These are phyloP conservation scores for Brenthis ino DNA, from an alignment of 2,888 invertebrate species.

Conservation along the genomic window DNA sequence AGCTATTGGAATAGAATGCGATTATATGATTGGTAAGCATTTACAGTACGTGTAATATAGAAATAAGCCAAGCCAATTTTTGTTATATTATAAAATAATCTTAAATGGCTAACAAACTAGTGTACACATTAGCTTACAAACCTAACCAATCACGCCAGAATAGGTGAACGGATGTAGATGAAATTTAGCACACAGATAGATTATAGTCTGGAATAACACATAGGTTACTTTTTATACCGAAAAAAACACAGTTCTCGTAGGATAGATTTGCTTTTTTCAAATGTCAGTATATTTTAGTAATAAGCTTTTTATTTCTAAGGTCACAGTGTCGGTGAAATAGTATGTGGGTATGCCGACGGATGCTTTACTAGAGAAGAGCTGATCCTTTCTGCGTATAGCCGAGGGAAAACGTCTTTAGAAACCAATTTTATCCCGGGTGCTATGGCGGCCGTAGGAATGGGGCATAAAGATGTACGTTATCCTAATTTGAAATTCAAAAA, in stretches of 20 bases:
- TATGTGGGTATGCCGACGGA: constrained; percentile 74
- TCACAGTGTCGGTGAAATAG: constrained; percentile 90
- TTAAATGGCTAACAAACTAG: too few relatives aligned
- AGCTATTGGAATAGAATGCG: constrained; percentile 3
- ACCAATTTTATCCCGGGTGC: constrained; percentile 85
- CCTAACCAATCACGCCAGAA: too few relatives aligned
- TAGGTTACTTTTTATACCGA: too few relatives aligned
- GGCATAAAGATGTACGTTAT: constrained; percentile 68
- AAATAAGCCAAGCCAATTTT: too few relatives aligned
- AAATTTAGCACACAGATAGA: too few relatives aligned
- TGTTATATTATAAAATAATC: too few relatives aligned
- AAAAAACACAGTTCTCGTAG: too few relatives aligned
- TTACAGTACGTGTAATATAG: neutral
- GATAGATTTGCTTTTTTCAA: neutral
- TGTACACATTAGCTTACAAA: too few relatives aligned
- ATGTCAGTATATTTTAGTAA: neutral
- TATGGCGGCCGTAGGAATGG: constrained; percentile 92
- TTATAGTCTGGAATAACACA: too few relatives aligned
- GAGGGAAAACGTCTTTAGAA: constrained; percentile 86
- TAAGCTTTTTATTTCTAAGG: constrained; percentile 42
- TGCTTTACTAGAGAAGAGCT: constrained; percentile 91
- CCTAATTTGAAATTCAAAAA: too few relatives aligned
- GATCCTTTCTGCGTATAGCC: constrained; percentile 89
- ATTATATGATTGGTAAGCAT: constrained; percentile 12
- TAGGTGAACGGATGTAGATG: too few relatives aligned